Percentiles rank a stretch among this genome's conserved stretches.
These are phyloP conservation scores for Encarsia formosa DNA, from an alignment of 2,888 invertebrate species.

Conservation along the genomic window DNA sequence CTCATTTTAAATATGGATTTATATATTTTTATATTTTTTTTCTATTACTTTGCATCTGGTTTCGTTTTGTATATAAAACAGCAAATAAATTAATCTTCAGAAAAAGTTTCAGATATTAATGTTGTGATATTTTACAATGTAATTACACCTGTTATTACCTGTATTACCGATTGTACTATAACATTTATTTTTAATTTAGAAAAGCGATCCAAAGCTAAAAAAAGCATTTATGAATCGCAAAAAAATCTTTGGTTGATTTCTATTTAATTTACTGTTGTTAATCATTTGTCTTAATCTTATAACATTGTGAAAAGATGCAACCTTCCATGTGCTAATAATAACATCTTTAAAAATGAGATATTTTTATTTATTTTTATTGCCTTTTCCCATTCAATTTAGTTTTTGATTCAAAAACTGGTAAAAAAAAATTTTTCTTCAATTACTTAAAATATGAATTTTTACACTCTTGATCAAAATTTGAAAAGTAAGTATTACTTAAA, in stretches of 20 bases:
- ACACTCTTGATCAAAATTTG: no score
- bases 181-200: constrained; percentile 32
- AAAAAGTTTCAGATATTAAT: constrained; percentile 43
- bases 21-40: constrained; percentile 21
- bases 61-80: constrained; percentile 15
- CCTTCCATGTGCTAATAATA: constrained; percentile 51
- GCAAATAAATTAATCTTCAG: constrained; percentile 29
- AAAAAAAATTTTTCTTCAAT: no score
- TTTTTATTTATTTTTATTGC: background rate
- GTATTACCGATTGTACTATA: constrained; percentile 47
- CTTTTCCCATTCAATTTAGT: background rate
- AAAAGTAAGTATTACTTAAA: no score
- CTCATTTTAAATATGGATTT: constrained; percentile 16
- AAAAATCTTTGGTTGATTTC: constrained; percentile 27
- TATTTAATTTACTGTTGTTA: constrained; percentile 40
- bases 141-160: constrained; percentile 43
- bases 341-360: constrained; percentile 36
- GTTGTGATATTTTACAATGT: constrained; percentile 51
- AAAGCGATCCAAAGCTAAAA: constrained; percentile 6
- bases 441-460: no score
- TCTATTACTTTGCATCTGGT: constrained; percentile 13
- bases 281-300: constrained; percentile 38
- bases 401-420: background rate
- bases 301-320: constrained; percentile 40
- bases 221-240: constrained; percentile 11